These are phyloP conservation scores for Lasioglossum lativentre DNA, from an alignment of 2,888 invertebrate genomes.

Conservation along the genomic window DNA sequence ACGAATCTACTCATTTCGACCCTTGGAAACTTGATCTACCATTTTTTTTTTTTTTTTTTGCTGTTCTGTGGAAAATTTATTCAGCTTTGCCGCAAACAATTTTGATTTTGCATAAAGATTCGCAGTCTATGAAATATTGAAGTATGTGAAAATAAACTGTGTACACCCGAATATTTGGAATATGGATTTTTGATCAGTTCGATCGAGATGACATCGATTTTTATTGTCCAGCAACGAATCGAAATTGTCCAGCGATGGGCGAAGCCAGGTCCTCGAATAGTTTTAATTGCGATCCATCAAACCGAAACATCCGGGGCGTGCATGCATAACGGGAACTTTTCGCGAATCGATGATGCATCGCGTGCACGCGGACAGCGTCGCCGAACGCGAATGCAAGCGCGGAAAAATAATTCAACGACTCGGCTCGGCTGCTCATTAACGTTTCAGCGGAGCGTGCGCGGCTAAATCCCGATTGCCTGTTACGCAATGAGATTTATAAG, in stretches of 20 bases:
- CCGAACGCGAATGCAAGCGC: not conserved
- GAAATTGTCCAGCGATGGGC: not conserved
- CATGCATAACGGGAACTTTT: conserved; percentile 23
- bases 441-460: conserved; percentile 7
- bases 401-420: conserved; percentile 37
- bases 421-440: conserved; percentile 31
- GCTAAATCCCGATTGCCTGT: conserved; percentile 12
- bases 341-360: conserved; percentile 39
- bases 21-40: no score
- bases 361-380: conserved; percentile 24
- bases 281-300: conserved; percentile 34
- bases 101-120: not conserved
- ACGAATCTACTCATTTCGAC: no score
- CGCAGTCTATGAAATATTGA: not conserved
- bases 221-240: not conserved
- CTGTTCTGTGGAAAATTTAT: no score
- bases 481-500: conserved; percentile 6
- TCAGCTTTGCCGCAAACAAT: not conserved
- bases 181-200: not conserved
- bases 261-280: not conserved
- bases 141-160: not conserved
- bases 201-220: not conserved
- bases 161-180: not conserved
- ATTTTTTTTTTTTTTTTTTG: no score
- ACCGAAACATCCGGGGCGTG: conserved; percentile 7